A percentile compares a stretch with the other conserved stretches of the same genome.
Evolutionary conservation across 2,888 invertebrate genomes (phyloP).

Genomic region (Phoenoteleia sp.): DNA sequence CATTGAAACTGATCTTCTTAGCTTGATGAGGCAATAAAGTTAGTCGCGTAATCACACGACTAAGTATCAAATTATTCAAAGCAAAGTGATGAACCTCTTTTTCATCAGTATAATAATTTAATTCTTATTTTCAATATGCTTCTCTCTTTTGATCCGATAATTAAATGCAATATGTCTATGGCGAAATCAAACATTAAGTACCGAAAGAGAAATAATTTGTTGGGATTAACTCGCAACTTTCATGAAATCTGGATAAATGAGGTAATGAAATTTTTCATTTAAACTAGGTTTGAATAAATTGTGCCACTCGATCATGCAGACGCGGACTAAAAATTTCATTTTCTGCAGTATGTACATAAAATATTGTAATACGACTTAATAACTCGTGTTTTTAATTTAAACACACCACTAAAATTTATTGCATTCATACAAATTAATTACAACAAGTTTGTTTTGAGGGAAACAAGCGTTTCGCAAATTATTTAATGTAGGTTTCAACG

Average conservation of each 20-base stretch:
- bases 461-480: too few species aligned
- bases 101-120: constrained; percentile 58
- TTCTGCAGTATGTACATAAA: background rate
- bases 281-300: background rate
- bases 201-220: constrained; percentile 1
- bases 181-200: constrained; percentile 9
- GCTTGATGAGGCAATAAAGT: constrained; percentile 70
- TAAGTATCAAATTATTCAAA: constrained; percentile 68
- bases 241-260: constrained; percentile 8
- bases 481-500: too few species aligned
- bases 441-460: too few species aligned
- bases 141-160: constrained; percentile 16
- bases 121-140: constrained; percentile 34
- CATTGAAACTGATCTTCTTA: constrained; percentile 71
- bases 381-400: too few species aligned
- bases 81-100: constrained; percentile 55
- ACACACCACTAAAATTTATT: too few species aligned
- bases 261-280: background rate
- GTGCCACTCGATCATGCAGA: background rate
- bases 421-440: too few species aligned
- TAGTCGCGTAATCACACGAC: constrained; percentile 65
- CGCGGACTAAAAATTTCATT: background rate
- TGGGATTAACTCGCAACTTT: constrained; percentile 10
- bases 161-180: constrained; percentile 15
- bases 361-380: too few species aligned